Conservation (phyloP, 1,140 invertebrate genomes). For the Matsumurasca onukii region DNA sequence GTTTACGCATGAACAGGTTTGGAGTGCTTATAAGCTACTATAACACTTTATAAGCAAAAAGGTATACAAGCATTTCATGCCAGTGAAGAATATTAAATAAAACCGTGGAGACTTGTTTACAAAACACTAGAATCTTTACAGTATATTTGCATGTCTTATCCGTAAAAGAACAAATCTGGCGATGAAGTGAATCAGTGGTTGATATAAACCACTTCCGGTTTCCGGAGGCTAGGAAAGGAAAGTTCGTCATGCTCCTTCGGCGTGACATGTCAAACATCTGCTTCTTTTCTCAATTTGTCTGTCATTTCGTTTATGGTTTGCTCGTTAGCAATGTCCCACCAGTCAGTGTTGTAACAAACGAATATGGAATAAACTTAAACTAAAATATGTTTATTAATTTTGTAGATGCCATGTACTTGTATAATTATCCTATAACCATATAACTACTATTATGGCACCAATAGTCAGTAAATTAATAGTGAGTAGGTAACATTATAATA, state of each 20-base stretch:
- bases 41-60: no score
- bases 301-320: not conserved
- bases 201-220: constrained; percentile 5
- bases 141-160: not conserved
- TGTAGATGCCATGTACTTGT: not conserved
- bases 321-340: not conserved
- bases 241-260: not conserved
- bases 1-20: no score
- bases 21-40: no score
- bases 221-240: not conserved
- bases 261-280: no score
- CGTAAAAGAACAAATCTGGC: not conserved
- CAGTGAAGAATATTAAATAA: not conserved
- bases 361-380: not conserved
- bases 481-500: not conserved
- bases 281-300: not conserved
- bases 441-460: not conserved
- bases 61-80: no score
- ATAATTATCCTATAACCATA: no score
- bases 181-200: not conserved
- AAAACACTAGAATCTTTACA: not conserved
- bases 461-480: not conserved
- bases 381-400: not conserved
- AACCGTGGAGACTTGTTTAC: not conserved
- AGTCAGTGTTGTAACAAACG: not conserved